These are phyloP conservation scores for Zapus hudsonius DNA, from an alignment of 2,113 vertebrate genomes.

Conservation along the genomic window DNA sequence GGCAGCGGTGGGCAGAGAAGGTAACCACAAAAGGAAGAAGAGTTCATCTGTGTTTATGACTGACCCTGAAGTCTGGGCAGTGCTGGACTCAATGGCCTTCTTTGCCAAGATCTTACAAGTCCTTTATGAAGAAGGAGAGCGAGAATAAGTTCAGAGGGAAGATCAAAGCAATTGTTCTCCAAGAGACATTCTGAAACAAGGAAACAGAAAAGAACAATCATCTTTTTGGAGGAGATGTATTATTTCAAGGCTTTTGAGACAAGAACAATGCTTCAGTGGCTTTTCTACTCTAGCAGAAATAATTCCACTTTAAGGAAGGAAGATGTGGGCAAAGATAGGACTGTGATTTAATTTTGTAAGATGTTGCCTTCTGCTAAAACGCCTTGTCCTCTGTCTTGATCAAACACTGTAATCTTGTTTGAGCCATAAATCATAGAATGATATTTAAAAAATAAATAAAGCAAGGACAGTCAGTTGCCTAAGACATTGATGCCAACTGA, in stretches of 20 bases:
- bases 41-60: not conserved
- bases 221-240: constrained; percentile 48
- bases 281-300: constrained; percentile 23
- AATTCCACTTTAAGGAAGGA: constrained; percentile 32
- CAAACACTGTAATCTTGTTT: not conserved
- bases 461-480: not conserved
- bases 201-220: not conserved
- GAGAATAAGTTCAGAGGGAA: not conserved
- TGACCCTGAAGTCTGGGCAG: not conserved
- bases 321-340: constrained; percentile 27
- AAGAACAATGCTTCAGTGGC: constrained; percentile 24
- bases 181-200: constrained; percentile 32
- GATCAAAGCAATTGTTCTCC: not conserved
- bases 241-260: constrained; percentile 29
- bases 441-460: constrained; percentile 17
- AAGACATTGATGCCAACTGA: constrained; percentile 22
- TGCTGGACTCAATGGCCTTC: not conserved
- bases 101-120: not conserved
- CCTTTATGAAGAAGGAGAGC: not conserved
- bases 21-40: not conserved
- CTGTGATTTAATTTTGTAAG: constrained; percentile 64
- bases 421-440: constrained; percentile 8
- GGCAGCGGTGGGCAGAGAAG: no score
- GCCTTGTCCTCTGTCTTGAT: constrained; percentile 1
- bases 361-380: constrained; percentile 39